Evolutionary conservation across 2,797 vertebrate species (phyloP), one percentile per base, ranked within the genome.

Genomic region (Acanthurus tractus): DNA sequence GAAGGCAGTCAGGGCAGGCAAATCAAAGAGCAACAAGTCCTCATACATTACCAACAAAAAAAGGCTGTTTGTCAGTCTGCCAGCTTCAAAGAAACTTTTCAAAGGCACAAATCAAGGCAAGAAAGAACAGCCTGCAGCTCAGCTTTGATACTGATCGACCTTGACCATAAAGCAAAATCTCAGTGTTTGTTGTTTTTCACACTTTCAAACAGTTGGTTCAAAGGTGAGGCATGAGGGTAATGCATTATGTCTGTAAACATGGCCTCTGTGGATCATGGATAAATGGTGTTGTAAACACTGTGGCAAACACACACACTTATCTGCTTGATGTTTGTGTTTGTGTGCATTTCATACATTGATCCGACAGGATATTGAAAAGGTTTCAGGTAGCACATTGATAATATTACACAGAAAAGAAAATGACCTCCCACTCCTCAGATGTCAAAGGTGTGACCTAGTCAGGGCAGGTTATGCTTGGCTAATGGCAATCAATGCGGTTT

Each of bases 211-310:
- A 40, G 53, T 7, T 13, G 46, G 38, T 34, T 44, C 18, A 52
- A 52, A 52, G 36, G 4, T 53, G 10, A 15, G 25, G 40, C 18
- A 67, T 9, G 34, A 29, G 18, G 23, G 18, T 29, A n/a, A 42
- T 66, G 50, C 38, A 44, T 66, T 55, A n/a, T 20, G 36, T 58
- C 18, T 22, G 52, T 17, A 52, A 40, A 50, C 49, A 50, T 22
- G 49, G 20, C 49, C 10, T 50, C 5, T 10, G 11, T 22, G 4
- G 20, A 4, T 50, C 22, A 50, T 50, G 11, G 11, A 50, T 12
- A 22, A 50, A 20, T 50, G 18, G 18, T 18, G 20, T 45, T 45
- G 44, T 6, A 45, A 15, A 15, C 44, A 18, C 45, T 46, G 11
- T 23, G 11, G 49, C 20, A 49, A 49, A 49, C 18, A 49, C 18